Conservation (phyloP, 2,888 invertebrate species). For the Erebia ligea region DNA sequence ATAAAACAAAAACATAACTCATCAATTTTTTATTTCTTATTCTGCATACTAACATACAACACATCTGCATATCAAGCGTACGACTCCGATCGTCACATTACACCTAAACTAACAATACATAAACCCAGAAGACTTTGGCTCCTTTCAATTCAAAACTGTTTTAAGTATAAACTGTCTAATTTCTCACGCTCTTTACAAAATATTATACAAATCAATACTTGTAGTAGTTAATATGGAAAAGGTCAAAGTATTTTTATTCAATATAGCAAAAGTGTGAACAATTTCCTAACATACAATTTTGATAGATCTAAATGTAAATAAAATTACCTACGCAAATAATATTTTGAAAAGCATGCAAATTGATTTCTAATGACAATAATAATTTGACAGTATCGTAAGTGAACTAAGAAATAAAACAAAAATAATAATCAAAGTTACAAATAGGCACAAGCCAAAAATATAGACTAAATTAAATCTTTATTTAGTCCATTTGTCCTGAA, state of each 20-base stretch:
- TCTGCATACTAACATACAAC: conserved; percentile 60
- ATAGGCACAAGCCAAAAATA: too few relatives aligned
- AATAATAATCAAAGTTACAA: too few relatives aligned
- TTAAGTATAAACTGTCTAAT: conserved; percentile 54
- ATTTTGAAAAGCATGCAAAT: background rate
- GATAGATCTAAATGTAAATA: background rate
- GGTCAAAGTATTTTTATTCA: background rate
- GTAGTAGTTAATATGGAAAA: background rate
- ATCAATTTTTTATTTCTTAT: conserved; percentile 60
- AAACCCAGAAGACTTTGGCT: conserved; percentile 79
- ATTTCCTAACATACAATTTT: background rate
- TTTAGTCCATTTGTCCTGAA: too few relatives aligned
- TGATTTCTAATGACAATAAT: background rate
- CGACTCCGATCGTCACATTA: conserved; percentile 60
- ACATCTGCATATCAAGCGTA: conserved; percentile 56
- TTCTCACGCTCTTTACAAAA: conserved; percentile 39
- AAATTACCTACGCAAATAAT: background rate
- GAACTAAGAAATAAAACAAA: background rate
- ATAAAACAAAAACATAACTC: conserved; percentile 36
- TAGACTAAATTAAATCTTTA: too few relatives aligned
- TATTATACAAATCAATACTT: conserved; percentile 24
- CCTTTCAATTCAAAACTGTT: conserved; percentile 62
- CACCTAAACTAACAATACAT: conserved; percentile 60
- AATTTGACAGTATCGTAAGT: background rate
- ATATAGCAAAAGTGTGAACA: background rate